Evolutionary conservation across 2,888 invertebrate species (phyloP).

Genomic region (Diogma glabrata): DNA sequence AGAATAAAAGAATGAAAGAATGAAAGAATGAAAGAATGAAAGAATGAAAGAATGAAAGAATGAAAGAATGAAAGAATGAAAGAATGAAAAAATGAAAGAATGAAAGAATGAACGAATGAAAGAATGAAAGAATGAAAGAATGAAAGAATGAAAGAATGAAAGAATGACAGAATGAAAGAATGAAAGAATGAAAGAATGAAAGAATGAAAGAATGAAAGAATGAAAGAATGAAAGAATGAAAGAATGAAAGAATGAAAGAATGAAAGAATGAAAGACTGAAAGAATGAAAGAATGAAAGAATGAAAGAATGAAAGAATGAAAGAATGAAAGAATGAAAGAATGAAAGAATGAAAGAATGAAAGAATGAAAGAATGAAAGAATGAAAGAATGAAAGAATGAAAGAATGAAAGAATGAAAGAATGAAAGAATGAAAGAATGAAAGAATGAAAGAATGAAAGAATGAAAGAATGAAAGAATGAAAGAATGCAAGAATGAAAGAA

Average conservation of each 20-base stretch:
- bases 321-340: neutral
- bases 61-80: neutral
- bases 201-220: neutral
- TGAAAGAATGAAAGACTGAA: neutral
- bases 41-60: neutral
- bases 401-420: neutral
- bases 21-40: neutral
- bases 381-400: neutral
- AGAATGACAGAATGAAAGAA: neutral
- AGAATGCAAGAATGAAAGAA: neutral
- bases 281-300: neutral
- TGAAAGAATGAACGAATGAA: neutral
- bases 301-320: neutral
- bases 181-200: neutral
- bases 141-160: neutral
- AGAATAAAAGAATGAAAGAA: neutral
- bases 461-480: neutral
- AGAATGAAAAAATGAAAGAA: neutral
- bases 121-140: neutral
- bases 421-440: neutral
- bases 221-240: neutral
- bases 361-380: neutral
- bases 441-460: neutral
- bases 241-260: neutral
- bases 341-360: neutral